Evolutionary conservation across 1,140 invertebrate genomes (phyloP).

Genomic region (Pseudomyrmex gracilis): DNA sequence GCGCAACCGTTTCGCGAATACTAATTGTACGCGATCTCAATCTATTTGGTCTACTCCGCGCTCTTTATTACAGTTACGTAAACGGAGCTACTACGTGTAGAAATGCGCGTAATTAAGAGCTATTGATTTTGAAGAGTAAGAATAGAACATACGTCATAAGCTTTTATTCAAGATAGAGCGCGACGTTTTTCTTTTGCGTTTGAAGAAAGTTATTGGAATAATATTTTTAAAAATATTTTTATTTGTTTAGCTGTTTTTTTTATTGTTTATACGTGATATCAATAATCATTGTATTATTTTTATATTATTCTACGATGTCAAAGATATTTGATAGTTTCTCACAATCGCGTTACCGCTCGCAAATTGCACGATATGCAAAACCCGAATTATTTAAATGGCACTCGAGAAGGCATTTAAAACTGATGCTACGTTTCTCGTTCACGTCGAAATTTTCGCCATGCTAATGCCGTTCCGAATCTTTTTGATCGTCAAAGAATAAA

Average conservation of each 20-base stretch:
- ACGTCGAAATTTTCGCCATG: background rate
- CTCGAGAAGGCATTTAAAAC: slow-evolving; percentile 40
- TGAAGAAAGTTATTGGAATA: background rate
- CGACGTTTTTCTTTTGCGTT: background rate
- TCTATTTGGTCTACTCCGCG: background rate
- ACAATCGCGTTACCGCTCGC: slow-evolving; percentile 14
- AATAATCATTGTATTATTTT: background rate
- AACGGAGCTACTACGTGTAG: background rate
- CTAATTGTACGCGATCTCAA: slow-evolving; percentile 5
- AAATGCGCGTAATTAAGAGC: slow-evolving; percentile 9
- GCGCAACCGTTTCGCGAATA: slow-evolving; percentile 17
- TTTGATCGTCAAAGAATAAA: slow-evolving; percentile 13
- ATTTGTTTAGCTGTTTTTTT: background rate
- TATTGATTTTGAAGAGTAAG: slow-evolving; percentile 15
- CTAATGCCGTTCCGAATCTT: slow-evolving; percentile 9
- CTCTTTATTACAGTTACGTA: slow-evolving; percentile 3
- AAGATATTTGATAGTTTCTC: background rate
- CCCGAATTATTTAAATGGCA: slow-evolving; percentile 52
- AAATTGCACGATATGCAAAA: slow-evolving; percentile 27
- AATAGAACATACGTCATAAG: slow-evolving; percentile 1
- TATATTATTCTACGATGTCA: background rate
- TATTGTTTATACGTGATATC: background rate
- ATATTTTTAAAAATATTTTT: background rate
- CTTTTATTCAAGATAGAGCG: too few species aligned
- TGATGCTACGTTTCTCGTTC: background rate